Conservation (phyloP, 2,113 vertebrate species). For the Leiothrix lutea region DNA sequence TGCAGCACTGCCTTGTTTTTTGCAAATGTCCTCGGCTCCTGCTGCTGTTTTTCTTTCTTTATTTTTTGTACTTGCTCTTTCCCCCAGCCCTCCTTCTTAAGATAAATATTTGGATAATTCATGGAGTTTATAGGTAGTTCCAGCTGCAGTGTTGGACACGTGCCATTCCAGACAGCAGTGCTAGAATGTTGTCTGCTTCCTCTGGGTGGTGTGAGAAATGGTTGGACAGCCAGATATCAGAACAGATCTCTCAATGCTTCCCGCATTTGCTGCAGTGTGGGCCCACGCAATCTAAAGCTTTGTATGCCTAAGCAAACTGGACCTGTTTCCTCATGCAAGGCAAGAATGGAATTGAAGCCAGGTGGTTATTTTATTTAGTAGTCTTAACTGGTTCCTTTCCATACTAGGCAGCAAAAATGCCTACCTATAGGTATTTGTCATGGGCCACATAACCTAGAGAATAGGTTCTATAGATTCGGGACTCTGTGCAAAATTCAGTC, state of each 20-base stretch:
- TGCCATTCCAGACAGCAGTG: not conserved
- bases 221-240: not conserved
- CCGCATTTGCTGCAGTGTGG: not conserved
- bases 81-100: not conserved
- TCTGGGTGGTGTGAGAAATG: not conserved
- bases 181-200: not conserved
- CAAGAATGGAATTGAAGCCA: not conserved
- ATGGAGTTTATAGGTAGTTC: slow-evolving; percentile 7
- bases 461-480: not conserved
- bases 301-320: not conserved
- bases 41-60: not conserved
- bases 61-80: not conserved
- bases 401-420: not conserved
- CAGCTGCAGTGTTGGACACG: not conserved
- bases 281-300: not conserved
- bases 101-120: slow-evolving; percentile 22
- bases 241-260: not conserved
- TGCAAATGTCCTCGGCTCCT: not conserved
- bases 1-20: not conserved
- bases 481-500: not conserved
- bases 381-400: not conserved
- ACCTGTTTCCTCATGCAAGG: not conserved
- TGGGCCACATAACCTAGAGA: not conserved
- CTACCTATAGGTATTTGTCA: fast-evolving
- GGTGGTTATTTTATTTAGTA: not conserved